A percentile compares a stretch with the other conserved stretches of the same genome.
Evolutionary conservation across 2,797 vertebrate species (phyloP).

Genomic region (Hemitrygon akajei): DNA sequence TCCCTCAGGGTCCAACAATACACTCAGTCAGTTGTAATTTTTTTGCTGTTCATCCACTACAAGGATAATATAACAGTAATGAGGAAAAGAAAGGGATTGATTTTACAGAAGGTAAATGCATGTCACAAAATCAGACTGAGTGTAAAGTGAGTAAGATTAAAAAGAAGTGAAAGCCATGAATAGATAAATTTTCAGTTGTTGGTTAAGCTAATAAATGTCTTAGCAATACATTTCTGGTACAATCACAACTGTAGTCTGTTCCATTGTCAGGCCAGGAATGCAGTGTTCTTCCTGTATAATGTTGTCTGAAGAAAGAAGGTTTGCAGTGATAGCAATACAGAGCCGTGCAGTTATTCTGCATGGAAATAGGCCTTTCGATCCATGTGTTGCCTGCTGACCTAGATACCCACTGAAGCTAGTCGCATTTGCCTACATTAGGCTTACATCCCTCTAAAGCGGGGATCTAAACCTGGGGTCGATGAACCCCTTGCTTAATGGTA

Average conservation of each 20-base stretch:
- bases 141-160: background rate
- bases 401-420: too few relatives aligned
- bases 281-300: background rate
- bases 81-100: slow-evolving; percentile 21
- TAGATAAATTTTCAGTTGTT: slow-evolving; percentile 5
- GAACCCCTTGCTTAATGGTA: too few relatives aligned
- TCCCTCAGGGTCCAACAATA: slow-evolving; percentile 27
- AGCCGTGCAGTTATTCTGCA: too few relatives aligned
- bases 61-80: background rate
- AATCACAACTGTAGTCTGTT: background rate
- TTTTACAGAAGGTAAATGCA: slow-evolving; percentile 12
- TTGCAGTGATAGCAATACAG: too few relatives aligned
- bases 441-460: too few relatives aligned
- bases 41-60: slow-evolving; percentile 27
- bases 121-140: slow-evolving; percentile 18
- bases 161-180: background rate
- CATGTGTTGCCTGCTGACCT: too few relatives aligned
- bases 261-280: background rate
- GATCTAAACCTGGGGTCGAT: too few relatives aligned
- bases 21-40: slow-evolving; percentile 7
- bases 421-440: too few relatives aligned
- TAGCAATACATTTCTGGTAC: background rate
- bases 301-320: background rate
- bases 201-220: background rate
- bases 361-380: too few relatives aligned